Evolutionary conservation across 2,888 invertebrate species (phyloP), one percentile per base, ranked within the genome.

Genomic region (Heliconius erato): DNA sequence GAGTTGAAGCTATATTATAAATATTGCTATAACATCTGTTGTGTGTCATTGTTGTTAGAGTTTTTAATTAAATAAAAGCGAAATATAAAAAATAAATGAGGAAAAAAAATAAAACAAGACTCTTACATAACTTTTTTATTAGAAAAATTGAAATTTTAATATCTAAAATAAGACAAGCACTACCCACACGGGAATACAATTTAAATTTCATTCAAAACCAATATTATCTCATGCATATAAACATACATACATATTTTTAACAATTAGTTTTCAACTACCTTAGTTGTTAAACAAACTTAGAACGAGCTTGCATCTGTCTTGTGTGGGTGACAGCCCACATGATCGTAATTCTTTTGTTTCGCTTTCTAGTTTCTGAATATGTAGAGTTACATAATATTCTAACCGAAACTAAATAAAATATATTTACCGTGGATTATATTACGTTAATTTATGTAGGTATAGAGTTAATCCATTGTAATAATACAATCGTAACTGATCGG

Each of bases 261-360:
- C 63, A 78, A 81, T 85, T 90, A 88, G 80, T 80, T 83, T 82
- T 79, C 71, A 68, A 69, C 71, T 54, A 82, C 80, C 79, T 83
- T 69, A 81, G 79, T 85, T 84, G 84, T 85, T 83, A 82, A 76
- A 82, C 82, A 84, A 82, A 84, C 68, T 82, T 84, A 76, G 76
- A 79, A 76, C 74, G 83, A 82, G 80, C 79, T 80, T 77, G 68
- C 49, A 69, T 90, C 89, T 88, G 83, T 82, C 78, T 79, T 85
- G 90, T 91, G 93, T 94, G 90, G 91, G 91, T 84, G 88, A 86
- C 87, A 84, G 85, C 89, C 91, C 91, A 91, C 92, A 88, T 91
- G 91, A 88, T 87, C 79, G 88, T 89, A 90, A 91, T 92, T 92
- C 92, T 92, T 93, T 94, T 94, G 94, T 94, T 92, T 90, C 86